A percentile compares a stretch with the other conserved stretches of the same genome.
Evolutionary conservation across 2,113 vertebrate species (phyloP).

Genomic region (Morone saxatilis): DNA sequence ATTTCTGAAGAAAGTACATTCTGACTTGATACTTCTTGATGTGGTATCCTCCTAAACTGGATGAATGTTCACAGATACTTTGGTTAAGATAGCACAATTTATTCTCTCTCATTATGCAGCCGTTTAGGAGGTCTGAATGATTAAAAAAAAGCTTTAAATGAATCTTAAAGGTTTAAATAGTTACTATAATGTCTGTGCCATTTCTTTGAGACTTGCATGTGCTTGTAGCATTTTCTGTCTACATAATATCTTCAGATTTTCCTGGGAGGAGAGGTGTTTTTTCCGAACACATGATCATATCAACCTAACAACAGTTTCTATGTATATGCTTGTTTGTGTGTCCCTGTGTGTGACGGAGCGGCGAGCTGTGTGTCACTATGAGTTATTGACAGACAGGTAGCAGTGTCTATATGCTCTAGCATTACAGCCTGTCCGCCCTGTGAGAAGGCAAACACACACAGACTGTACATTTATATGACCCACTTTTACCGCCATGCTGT

Average conservation of each 20-base stretch:
- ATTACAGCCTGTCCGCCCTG: slow-evolving; percentile 46
- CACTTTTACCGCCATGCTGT: too few relatives aligned
- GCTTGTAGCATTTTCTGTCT: neutral
- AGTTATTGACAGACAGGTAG: slow-evolving; percentile 42
- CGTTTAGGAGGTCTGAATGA: too few relatives aligned
- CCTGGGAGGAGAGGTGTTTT: neutral
- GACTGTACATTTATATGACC: too few relatives aligned
- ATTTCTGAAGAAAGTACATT: neutral
- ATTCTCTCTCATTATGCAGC: neutral
- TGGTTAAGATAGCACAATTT: neutral
- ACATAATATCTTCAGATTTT: neutral
- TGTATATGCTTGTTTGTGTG: neutral
- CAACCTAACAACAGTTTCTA: slow-evolving; percentile 4
- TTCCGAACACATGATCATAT: neutral
- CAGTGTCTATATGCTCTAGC: slow-evolving; percentile 63
- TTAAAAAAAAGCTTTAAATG: too few relatives aligned
- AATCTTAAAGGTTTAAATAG: too few relatives aligned
- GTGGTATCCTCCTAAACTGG: neutral
- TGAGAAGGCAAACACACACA: slow-evolving; percentile 59
- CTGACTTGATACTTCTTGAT: neutral
- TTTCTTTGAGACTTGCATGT: neutral
- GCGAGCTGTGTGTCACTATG: slow-evolving; percentile 10
- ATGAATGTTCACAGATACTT: neutral
- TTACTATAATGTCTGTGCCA: too few relatives aligned
- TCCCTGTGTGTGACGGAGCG: neutral